Conservation (phyloP, 2,113 vertebrate genomes). For the Lethenteron reissneri region DNA sequence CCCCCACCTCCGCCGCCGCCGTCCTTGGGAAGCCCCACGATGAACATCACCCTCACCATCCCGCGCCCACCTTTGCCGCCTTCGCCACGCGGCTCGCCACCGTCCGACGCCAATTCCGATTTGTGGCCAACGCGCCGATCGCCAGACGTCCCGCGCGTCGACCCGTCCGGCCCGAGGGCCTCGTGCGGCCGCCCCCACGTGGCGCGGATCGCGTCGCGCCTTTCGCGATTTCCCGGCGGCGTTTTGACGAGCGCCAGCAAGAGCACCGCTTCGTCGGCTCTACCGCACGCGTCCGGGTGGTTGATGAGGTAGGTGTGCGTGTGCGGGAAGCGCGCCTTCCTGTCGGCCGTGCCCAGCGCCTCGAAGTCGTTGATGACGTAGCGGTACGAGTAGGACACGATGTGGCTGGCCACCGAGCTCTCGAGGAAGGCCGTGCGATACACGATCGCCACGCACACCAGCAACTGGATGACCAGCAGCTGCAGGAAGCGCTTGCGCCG, state of each 20-base stretch:
- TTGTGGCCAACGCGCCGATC: conserved; percentile 34
- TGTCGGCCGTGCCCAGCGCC: conserved; percentile 31
- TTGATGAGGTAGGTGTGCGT: conserved; percentile 44
- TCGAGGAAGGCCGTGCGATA: conserved; percentile 18
- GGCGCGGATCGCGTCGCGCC: conserved; percentile 41
- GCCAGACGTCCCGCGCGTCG: conserved; percentile 60
- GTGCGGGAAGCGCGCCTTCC: conserved; percentile 26
- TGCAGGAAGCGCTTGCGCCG: too few species aligned
- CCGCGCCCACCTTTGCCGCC: too few species aligned
- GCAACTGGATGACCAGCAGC: too few species aligned
- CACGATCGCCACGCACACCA: too few species aligned
- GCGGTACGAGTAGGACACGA: conserved; percentile 60
- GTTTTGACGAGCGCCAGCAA: conserved; percentile 65
- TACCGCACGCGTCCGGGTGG: conserved; percentile 49
- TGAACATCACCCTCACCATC: too few species aligned
- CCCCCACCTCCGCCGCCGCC: not conserved
- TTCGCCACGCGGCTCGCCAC: too few species aligned
- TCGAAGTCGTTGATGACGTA: conserved; percentile 52
- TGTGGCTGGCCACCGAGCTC: conserved; percentile 37
- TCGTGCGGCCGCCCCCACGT: conserved; percentile 32
- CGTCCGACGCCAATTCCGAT: conserved; percentile 20
- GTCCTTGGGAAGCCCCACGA: not conserved
- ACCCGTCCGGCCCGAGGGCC: conserved; percentile 24
- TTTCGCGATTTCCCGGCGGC: conserved; percentile 38
- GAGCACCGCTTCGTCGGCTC: conserved; percentile 40